These are phyloP conservation scores for Anolis sagrei DNA, from an alignment of 2,113 vertebrate species.

Conservation along the genomic window DNA sequence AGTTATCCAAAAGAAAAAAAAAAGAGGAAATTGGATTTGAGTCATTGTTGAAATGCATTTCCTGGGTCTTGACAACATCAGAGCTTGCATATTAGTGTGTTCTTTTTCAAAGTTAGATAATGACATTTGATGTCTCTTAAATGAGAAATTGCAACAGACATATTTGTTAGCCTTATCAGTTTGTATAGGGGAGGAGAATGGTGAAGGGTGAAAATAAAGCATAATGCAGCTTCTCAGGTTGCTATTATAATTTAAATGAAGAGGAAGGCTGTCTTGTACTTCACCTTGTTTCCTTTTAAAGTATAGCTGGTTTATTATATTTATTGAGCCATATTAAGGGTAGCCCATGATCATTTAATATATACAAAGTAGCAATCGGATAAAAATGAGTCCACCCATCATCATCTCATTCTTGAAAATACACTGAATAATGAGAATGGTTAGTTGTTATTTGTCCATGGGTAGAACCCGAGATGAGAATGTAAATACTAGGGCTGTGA, in stretches of 20 bases:
- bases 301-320: slow-evolving; percentile 72
- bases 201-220: slow-evolving; percentile 37
- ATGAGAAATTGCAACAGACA: slow-evolving; percentile 59
- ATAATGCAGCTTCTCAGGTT: slow-evolving; percentile 63
- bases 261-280: slow-evolving; percentile 73
- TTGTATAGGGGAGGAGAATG: slow-evolving; percentile 50
- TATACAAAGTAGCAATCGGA: slow-evolving; percentile 64
- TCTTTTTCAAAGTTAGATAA: slow-evolving; percentile 50
- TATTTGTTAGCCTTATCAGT: slow-evolving; percentile 59
- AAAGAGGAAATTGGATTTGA: slow-evolving; percentile 39
- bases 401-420: slow-evolving; percentile 73
- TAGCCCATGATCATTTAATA: slow-evolving; percentile 73
- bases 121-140: slow-evolving; percentile 70
- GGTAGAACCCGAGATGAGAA: slow-evolving; percentile 58
- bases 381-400: slow-evolving; percentile 63
- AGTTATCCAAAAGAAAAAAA: slow-evolving; percentile 57
- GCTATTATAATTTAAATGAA: slow-evolving; percentile 75
- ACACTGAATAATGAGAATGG: slow-evolving; percentile 62
- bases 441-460: slow-evolving; percentile 40
- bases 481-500: neutral
- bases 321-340: slow-evolving; percentile 75
- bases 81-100: slow-evolving; percentile 7
- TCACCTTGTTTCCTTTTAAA: slow-evolving; percentile 68
- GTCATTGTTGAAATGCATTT: slow-evolving; percentile 34
- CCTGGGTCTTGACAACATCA: slow-evolving; percentile 61